Evolutionary conservation across 2,113 vertebrate species (phyloP).

Genomic region (Campylomormyrus numenius): DNA sequence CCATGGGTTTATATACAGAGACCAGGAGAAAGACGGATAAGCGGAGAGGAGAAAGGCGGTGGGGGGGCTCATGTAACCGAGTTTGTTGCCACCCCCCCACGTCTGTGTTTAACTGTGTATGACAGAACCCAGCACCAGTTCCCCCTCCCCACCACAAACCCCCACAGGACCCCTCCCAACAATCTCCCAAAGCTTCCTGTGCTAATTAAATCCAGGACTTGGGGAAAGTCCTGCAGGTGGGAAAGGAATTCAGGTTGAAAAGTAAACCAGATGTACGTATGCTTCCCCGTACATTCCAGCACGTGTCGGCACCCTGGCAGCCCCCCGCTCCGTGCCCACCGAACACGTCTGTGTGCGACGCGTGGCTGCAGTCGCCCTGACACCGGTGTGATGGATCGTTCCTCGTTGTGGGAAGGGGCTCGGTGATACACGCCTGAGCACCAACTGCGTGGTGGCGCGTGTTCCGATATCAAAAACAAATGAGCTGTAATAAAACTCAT

Average conservation of each 20-base stretch:
- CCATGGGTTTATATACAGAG: background rate
- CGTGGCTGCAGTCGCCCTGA: background rate
- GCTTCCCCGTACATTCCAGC: conserved; percentile 58
- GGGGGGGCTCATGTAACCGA: background rate
- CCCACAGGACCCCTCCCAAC: conserved; percentile 36
- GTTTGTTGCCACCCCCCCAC: conserved; percentile 22
- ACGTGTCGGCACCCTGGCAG: conserved; percentile 23
- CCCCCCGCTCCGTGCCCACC: background rate
- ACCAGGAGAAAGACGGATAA: background rate
- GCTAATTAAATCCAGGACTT: conserved; percentile 66
- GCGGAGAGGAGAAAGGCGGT: background rate
- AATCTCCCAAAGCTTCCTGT: conserved; percentile 38
- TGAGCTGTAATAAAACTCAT: background rate
- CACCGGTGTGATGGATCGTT: background rate
- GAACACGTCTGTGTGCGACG: background rate
- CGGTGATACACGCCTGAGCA: background rate
- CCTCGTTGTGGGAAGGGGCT: background rate
- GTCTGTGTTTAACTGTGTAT: conserved; percentile 60
- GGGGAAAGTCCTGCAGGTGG: conserved; percentile 63
- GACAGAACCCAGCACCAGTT: conserved; percentile 33
- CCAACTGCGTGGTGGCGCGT: background rate
- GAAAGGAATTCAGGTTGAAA: conserved; percentile 56
- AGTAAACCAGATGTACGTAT: conserved; percentile 56
- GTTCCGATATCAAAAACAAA: background rate
- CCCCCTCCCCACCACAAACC: conserved; percentile 34